These are phyloP conservation scores for Tachina lurida DNA, from an alignment of 2,888 invertebrate genomes.

Conservation along the genomic window DNA sequence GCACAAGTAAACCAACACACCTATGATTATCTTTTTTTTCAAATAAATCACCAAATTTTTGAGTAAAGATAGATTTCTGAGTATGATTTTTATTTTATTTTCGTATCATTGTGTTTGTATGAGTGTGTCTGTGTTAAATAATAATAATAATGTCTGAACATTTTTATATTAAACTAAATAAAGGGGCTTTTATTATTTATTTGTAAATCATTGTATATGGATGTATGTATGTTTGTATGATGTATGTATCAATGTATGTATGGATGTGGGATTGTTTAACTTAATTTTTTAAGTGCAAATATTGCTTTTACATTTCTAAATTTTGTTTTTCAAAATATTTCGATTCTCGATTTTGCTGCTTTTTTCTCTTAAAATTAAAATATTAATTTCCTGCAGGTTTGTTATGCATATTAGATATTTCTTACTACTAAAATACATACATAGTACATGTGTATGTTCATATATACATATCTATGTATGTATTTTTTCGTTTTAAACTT, in stretches of 20 bases:
- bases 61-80: slow-evolving; percentile 28
- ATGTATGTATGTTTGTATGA: background rate
- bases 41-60: slow-evolving; percentile 57
- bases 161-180: slow-evolving; percentile 61
- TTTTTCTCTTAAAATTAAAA: slow-evolving; percentile 27
- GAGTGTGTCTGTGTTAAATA: slow-evolving; percentile 47
- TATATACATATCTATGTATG: background rate
- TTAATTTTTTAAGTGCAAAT: slow-evolving; percentile 60
- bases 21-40: slow-evolving; percentile 12
- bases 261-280: slow-evolving; percentile 14
- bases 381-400: slow-evolving; percentile 53
- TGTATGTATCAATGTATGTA: background rate
- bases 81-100: slow-evolving; percentile 35
- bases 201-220: slow-evolving; percentile 25
- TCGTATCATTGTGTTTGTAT: slow-evolving; percentile 23
- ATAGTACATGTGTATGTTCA: no score
- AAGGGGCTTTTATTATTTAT: slow-evolving; percentile 16
- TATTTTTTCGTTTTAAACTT: slow-evolving; percentile 2
- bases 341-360: slow-evolving; percentile 27
- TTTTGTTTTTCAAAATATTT: slow-evolving; percentile 35
- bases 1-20: slow-evolving; percentile 15
- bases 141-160: slow-evolving; percentile 66
- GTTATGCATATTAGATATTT: slow-evolving; percentile 21
- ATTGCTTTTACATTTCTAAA: slow-evolving; percentile 62
- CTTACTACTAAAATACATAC: slow-evolving; percentile 29